Evolutionary conservation across 1,140 invertebrate genomes (phyloP).

Genomic region (Saxidomus purpurata): DNA sequence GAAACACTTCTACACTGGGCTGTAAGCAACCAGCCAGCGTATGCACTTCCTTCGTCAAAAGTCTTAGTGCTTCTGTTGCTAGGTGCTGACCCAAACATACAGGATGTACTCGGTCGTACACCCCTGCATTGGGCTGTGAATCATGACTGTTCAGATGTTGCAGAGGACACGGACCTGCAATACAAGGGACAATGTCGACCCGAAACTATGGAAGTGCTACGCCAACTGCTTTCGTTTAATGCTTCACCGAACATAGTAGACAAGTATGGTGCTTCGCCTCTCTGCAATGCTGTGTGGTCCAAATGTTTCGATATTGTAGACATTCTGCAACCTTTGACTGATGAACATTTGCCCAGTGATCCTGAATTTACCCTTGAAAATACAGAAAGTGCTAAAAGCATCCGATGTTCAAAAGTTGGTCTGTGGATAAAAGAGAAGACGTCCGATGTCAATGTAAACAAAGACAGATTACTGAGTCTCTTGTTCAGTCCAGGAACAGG

Average conservation of each 20-base stretch:
- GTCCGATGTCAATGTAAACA: not conserved
- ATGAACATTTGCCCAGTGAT: not conserved
- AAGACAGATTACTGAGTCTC: not conserved
- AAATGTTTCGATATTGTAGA: not conserved
- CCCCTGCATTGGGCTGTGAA: not conserved
- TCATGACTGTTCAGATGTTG: not conserved
- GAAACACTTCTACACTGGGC: constrained; percentile 12
- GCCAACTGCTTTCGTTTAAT: not conserved
- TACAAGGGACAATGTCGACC: not conserved
- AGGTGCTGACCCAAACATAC: not conserved
- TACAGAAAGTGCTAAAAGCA: not conserved
- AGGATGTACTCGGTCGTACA: not conserved
- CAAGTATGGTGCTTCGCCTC: not conserved
- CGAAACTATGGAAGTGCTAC: not conserved
- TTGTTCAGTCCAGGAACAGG: not conserved
- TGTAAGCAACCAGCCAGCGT: not conserved
- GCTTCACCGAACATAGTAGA: not conserved
- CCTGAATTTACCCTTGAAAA: not conserved
- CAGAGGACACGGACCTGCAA: not conserved
- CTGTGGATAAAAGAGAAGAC: not conserved
- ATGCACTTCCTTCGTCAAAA: not conserved
- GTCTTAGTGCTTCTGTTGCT: not conserved
- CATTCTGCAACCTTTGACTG: not conserved
- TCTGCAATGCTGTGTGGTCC: not conserved
- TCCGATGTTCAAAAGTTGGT: not conserved